Percentiles rank a stretch among this genome's conserved stretches.
These are phyloP conservation scores for Polyommatus icarus DNA, from an alignment of 2,888 invertebrate genomes.

Conservation along the genomic window DNA sequence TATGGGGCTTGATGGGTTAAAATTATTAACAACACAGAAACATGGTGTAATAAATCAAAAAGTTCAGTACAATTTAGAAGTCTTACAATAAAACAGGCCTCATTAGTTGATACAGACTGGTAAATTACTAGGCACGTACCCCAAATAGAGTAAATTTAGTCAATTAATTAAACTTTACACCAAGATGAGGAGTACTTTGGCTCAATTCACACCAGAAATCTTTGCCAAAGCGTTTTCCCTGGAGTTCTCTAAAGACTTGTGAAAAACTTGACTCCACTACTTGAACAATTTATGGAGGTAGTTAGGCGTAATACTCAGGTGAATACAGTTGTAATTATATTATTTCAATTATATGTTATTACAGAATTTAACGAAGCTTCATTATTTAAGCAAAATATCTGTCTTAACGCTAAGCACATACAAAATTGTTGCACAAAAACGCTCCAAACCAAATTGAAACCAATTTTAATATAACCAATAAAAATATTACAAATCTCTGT, in stretches of 20 bases:
- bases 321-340: neutral
- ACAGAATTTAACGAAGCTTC: too few relatives aligned
- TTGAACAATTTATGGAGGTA: slow-evolving; percentile 65
- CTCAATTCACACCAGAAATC: slow-evolving; percentile 65
- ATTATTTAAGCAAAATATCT: too few relatives aligned
- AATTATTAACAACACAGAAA: neutral
- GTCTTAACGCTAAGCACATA: too few relatives aligned
- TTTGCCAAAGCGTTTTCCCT: slow-evolving; percentile 54
- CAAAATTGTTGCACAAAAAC: too few relatives aligned
- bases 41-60: neutral
- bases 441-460: too few relatives aligned
- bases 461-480: too few relatives aligned
- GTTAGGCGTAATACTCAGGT: slow-evolving; percentile 49
- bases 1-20: too few relatives aligned
- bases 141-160: neutral
- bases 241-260: slow-evolving; percentile 45
- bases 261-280: slow-evolving; percentile 51
- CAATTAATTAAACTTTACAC: slow-evolving; percentile 30
- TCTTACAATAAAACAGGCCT: neutral
- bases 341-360: neutral
- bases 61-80: neutral
- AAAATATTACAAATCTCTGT: too few relatives aligned
- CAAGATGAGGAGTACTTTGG: slow-evolving; percentile 38
- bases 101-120: neutral
- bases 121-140: neutral